These are phyloP conservation scores for Drosophila fuyamai DNA, from an alignment of 1,140 invertebrate genomes.

Conservation along the genomic window DNA sequence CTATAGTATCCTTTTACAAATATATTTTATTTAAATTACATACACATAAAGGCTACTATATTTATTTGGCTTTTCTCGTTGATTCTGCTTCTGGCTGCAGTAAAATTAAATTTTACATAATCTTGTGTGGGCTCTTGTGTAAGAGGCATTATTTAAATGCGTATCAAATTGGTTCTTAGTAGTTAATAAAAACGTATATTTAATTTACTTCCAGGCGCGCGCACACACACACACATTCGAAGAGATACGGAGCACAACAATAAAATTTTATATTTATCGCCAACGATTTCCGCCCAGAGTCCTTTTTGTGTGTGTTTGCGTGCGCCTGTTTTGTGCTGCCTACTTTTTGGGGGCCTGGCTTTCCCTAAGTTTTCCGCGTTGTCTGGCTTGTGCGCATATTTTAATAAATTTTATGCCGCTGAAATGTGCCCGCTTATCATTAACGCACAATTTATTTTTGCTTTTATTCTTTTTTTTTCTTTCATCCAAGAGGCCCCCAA, in stretches of 20 bases:
- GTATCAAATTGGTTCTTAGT: slow-evolving; percentile 83
- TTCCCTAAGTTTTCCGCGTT: slow-evolving; percentile 28
- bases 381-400: slow-evolving; percentile 72
- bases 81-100: slow-evolving; percentile 35
- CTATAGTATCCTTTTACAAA: slow-evolving; percentile 33
- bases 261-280: slow-evolving; percentile 84
- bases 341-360: slow-evolving; percentile 42
- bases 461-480: slow-evolving; percentile 58
- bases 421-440: slow-evolving; percentile 82
- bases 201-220: slow-evolving; percentile 71
- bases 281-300: slow-evolving; percentile 70
- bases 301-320: slow-evolving; percentile 18
- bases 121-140: slow-evolving; percentile 44
- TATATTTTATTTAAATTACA: slow-evolving; percentile 75
- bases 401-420: slow-evolving; percentile 82
- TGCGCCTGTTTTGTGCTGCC: slow-evolving; percentile 53
- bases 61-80: slow-evolving; percentile 75
- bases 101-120: slow-evolving; percentile 80
- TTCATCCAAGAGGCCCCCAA: slow-evolving; percentile 9
- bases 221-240: slow-evolving; percentile 23
- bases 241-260: slow-evolving; percentile 68
- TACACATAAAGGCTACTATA: slow-evolving; percentile 65
- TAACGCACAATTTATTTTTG: slow-evolving; percentile 84
- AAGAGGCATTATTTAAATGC: slow-evolving; percentile 76
- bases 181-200: slow-evolving; percentile 84